A percentile compares a stretch with the other conserved stretches of the same genome.
Evolutionary conservation across 2,888 invertebrate genomes (phyloP).

Genomic region (Bombylius major): DNA sequence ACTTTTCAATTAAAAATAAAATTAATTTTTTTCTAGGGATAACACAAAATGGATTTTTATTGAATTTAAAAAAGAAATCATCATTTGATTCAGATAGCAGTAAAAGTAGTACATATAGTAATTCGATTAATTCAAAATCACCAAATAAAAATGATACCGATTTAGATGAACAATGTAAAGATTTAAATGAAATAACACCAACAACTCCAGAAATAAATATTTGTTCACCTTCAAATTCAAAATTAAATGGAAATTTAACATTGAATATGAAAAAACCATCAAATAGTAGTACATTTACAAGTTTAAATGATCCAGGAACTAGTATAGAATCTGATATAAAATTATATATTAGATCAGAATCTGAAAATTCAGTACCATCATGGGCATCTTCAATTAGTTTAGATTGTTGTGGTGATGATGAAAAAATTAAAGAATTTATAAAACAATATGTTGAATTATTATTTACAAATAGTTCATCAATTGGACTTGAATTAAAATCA

Average conservation of each 20-base stretch:
- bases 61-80: slow-evolving; percentile 15
- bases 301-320: slow-evolving; percentile 45
- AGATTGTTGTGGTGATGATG: slow-evolving; percentile 44
- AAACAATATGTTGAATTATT: slow-evolving; percentile 49
- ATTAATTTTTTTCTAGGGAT: slow-evolving; percentile 3
- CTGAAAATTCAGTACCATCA: slow-evolving; percentile 47
- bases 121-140: slow-evolving; percentile 30
- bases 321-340: slow-evolving; percentile 42
- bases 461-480: slow-evolving; percentile 44
- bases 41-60: slow-evolving; percentile 7
- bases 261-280: slow-evolving; percentile 28
- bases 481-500: slow-evolving; percentile 51
- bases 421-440: slow-evolving; percentile 51
- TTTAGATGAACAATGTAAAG: slow-evolving; percentile 25
- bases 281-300: slow-evolving; percentile 44
- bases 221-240: slow-evolving; percentile 21
- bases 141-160: slow-evolving; percentile 15
- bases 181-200: slow-evolving; percentile 22
- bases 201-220: slow-evolving; percentile 30
- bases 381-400: slow-evolving; percentile 50
- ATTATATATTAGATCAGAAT: slow-evolving; percentile 37
- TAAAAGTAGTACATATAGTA: slow-evolving; percentile 13
- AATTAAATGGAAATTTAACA: too few relatives aligned
- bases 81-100: slow-evolving; percentile 25
- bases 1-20: background rate